Percentiles rank a stretch among this genome's conserved stretches.
phyloP scores from a whole-genome alignment of 1,140 invertebrate genomes.

The Drosophila sp. region DNA sequence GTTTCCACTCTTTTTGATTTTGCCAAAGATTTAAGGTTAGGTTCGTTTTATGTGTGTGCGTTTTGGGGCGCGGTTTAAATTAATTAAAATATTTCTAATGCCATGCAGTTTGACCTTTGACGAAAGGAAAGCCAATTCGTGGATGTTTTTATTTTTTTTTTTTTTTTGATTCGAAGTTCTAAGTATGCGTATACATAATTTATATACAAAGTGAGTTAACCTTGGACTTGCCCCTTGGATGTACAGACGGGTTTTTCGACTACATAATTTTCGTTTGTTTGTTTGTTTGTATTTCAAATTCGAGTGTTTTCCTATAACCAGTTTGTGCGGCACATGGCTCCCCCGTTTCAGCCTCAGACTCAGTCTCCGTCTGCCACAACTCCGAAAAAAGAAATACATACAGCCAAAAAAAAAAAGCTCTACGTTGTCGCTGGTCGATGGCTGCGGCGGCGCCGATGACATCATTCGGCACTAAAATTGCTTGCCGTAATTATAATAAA shows the following conservation, averaged over 20 bases:
- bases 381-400: constrained; percentile 35
- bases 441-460: constrained; percentile 55
- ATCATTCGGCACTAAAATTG: constrained; percentile 68
- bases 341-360: constrained; percentile 10
- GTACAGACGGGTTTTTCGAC: constrained; percentile 26
- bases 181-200: not conserved
- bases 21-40: constrained; percentile 50
- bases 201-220: constrained; percentile 43
- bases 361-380: constrained; percentile 47
- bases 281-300: constrained; percentile 59
- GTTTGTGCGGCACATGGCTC: constrained; percentile 43
- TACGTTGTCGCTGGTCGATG: constrained; percentile 26
- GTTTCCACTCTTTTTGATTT: constrained; percentile 19
- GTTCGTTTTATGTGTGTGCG: constrained; percentile 18
- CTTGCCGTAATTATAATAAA: constrained; percentile 74
- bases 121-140: constrained; percentile 17
- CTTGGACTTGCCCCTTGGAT: constrained; percentile 67
- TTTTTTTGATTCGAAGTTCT: constrained; percentile 1
- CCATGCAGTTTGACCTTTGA: constrained; percentile 63
- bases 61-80: constrained; percentile 61
- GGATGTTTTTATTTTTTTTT: constrained; percentile 6
- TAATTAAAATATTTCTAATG: constrained; percentile 66
- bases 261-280: constrained; percentile 34
- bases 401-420: constrained; percentile 18
- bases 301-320: constrained; percentile 56